Conservation (phyloP, 2,888 invertebrate genomes). For the Hypsopygia costalis region DNA sequence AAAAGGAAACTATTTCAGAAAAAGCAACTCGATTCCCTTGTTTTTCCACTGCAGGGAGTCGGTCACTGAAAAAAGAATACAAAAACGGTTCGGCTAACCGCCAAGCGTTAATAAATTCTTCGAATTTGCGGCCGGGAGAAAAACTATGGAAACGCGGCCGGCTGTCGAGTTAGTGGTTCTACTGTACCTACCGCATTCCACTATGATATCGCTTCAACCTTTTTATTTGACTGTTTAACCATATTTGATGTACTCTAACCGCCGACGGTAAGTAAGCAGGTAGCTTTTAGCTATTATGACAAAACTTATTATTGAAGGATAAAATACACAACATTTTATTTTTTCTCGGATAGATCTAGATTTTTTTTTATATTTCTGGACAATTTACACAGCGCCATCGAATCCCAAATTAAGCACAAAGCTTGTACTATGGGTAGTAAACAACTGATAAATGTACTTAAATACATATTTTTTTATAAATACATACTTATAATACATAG, state of each 20-base stretch:
- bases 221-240: neutral
- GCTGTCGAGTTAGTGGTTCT: slow-evolving; percentile 22
- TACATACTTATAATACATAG: too few species aligned
- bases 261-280: too few species aligned
- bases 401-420: too few species aligned
- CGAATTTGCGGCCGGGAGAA: slow-evolving; percentile 49
- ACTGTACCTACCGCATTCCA: neutral
- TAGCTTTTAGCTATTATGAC: too few species aligned
- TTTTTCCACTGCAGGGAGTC: slow-evolving; percentile 46
- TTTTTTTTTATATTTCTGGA: too few species aligned
- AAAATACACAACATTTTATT: too few species aligned
- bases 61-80: slow-evolving; percentile 54
- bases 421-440: too few species aligned
- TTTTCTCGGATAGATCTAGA: too few species aligned
- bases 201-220: neutral
- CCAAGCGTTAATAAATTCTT: slow-evolving; percentile 75
- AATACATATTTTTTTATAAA: too few species aligned
- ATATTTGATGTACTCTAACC: neutral
- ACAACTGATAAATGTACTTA: too few species aligned
- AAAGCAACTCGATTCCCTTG: slow-evolving; percentile 34
- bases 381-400: too few species aligned
- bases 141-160: slow-evolving; percentile 44
- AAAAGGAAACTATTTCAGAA: slow-evolving; percentile 10
- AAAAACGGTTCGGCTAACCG: slow-evolving; percentile 68
- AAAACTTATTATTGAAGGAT: too few species aligned